Percentiles rank a stretch among this genome's conserved stretches.
These are phyloP conservation scores for Pristionchus fissidentatus DNA, from an alignment of 2,888 invertebrate species.

Conservation along the genomic window DNA sequence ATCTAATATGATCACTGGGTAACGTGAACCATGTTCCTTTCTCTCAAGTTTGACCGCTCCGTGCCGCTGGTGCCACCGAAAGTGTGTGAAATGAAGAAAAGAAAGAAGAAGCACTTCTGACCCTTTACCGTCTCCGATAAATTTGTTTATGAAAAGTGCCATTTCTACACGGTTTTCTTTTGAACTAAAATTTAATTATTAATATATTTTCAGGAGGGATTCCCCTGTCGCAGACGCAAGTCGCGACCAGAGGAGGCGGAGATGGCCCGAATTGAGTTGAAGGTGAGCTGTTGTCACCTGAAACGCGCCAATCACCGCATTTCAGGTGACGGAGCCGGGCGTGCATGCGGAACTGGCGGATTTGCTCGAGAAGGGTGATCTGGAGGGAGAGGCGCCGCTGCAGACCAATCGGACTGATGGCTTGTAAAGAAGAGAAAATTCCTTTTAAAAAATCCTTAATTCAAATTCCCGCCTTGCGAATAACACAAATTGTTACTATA, in stretches of 20 bases:
- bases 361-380: background rate
- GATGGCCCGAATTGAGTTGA: background rate
- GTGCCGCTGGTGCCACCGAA: no score
- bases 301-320: background rate
- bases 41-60: no score
- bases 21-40: no score
- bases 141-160: no score
- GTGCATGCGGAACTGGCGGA: slow-evolving; percentile 20
- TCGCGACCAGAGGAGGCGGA: background rate
- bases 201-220: background rate
- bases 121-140: no score
- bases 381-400: background rate
- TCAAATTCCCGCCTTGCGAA: background rate
- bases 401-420: slow-evolving; percentile 9
- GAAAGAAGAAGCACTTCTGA: no score
- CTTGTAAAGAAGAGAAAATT: background rate
- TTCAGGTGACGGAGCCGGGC: background rate
- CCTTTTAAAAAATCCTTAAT: background rate
- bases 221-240: background rate
- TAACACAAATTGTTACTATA: background rate
- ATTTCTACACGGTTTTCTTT: no score
- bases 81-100: no score
- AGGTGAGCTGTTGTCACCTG: background rate
- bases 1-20: no score
- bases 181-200: no score